Evolutionary conservation across 2,888 invertebrate species (phyloP).

Genomic region (Allolobophora icterica): DNA sequence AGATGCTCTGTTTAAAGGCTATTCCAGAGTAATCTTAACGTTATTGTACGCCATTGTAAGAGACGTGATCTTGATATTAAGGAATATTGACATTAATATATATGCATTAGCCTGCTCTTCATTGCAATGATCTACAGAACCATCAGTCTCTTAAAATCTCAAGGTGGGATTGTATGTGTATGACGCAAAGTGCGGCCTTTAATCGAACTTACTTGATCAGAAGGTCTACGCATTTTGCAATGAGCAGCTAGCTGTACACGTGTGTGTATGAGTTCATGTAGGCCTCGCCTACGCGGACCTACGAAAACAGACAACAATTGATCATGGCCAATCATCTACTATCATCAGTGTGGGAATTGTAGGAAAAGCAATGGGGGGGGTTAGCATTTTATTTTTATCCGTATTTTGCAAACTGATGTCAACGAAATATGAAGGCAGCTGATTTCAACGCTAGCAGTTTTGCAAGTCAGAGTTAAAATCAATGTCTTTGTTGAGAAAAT

Average conservation of each 20-base stretch:
- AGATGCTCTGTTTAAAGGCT: background rate
- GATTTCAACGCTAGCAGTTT: too few relatives aligned
- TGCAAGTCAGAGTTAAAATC: too few relatives aligned
- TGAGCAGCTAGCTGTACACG: background rate
- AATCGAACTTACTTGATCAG: background rate
- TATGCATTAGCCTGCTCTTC: background rate
- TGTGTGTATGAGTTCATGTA: background rate
- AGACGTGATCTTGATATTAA: background rate
- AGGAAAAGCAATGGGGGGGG: too few relatives aligned
- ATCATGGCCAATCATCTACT: conserved; percentile 5
- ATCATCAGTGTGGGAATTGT: too few relatives aligned
- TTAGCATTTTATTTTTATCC: too few relatives aligned
- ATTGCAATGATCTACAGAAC: background rate
- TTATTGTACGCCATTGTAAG: background rate
- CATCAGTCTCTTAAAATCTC: background rate
- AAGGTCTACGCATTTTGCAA: background rate
- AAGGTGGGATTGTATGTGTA: background rate
- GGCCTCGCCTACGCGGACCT: background rate
- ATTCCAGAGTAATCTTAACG: background rate
- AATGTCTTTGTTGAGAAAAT: too few relatives aligned
- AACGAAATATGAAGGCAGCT: too few relatives aligned
- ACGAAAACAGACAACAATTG: background rate
- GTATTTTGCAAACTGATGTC: too few relatives aligned
- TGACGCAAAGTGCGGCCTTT: background rate
- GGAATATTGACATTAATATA: background rate